Conservation (phyloP, 2,888 invertebrate species). For the Limnephilus marmoratus region DNA sequence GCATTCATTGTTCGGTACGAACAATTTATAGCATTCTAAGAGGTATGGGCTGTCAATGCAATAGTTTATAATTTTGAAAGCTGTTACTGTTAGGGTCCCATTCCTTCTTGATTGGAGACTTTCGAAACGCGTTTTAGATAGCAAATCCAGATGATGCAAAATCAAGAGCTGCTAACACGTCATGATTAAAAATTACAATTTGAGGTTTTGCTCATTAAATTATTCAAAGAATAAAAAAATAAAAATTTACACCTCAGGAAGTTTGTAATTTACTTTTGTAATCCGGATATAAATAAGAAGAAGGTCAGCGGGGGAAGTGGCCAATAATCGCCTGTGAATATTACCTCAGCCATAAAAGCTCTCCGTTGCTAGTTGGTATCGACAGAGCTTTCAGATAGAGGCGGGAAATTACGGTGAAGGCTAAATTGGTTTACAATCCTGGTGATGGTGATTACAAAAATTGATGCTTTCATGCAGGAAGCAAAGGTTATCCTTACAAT, state of each 20-base stretch:
- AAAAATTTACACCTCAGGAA: not conserved
- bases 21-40: too few species aligned
- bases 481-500: conserved; percentile 2
- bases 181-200: too few species aligned
- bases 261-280: not conserved
- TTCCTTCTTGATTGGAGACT: too few species aligned
- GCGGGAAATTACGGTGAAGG: not conserved
- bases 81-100: too few species aligned
- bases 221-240: too few species aligned
- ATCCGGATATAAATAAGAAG: not conserved
- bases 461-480: not conserved
- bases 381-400: not conserved
- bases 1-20: too few species aligned
- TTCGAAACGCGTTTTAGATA: too few species aligned
- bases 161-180: too few species aligned
- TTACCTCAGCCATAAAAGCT: not conserved
- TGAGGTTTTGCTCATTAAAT: too few species aligned
- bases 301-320: not conserved
- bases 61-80: too few species aligned
- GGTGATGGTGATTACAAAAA: not conserved
- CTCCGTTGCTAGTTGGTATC: not conserved
- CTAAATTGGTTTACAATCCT: not conserved
- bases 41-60: too few species aligned
- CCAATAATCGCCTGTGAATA: not conserved
- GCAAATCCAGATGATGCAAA: too few species aligned